Percentiles rank a stretch among this genome's conserved stretches.
phyloP scores from a whole-genome alignment of 2,888 invertebrate species.

The Lithophane socia region DNA sequence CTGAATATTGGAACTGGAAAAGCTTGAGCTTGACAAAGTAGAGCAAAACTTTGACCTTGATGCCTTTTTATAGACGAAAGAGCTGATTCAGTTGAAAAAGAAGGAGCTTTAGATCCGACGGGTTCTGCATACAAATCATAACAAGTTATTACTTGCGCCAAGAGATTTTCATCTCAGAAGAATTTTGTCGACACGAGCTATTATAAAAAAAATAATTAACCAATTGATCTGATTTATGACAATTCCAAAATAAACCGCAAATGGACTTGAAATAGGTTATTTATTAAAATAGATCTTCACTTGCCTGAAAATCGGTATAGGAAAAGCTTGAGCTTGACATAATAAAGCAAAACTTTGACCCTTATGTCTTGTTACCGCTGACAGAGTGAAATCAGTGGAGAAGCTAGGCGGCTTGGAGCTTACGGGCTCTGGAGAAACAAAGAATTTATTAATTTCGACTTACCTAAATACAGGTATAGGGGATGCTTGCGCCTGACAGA shows the following conservation, averaged over 20 bases:
- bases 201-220: background rate
- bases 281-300: slow-evolving; percentile 66
- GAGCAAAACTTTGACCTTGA: slow-evolving; percentile 90
- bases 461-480: slow-evolving; percentile 92
- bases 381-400: slow-evolving; percentile 90
- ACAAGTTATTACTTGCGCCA: slow-evolving; percentile 50
- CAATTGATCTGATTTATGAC: background rate
- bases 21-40: slow-evolving; percentile 93
- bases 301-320: slow-evolving; percentile 93
- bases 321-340: slow-evolving; percentile 93
- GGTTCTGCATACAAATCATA: slow-evolving; percentile 89
- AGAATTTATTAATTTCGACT: slow-evolving; percentile 72
- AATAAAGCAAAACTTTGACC: slow-evolving; percentile 91
- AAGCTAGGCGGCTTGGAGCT: slow-evolving; percentile 91
- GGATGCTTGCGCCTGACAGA: slow-evolving; percentile 92
- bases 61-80: slow-evolving; percentile 91
- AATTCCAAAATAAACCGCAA: background rate
- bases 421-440: slow-evolving; percentile 90
- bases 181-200: slow-evolving; percentile 3
- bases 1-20: slow-evolving; percentile 93
- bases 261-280: background rate
- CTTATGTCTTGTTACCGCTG: slow-evolving; percentile 90
- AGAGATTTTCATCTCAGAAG: slow-evolving; percentile 43
- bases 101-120: slow-evolving; percentile 92
- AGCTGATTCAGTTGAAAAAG: slow-evolving; percentile 92